A percentile compares a stretch with the other conserved stretches of the same genome.
Evolutionary conservation across 1,140 invertebrate species (phyloP).

Genomic region (Anthonomus grandis): DNA sequence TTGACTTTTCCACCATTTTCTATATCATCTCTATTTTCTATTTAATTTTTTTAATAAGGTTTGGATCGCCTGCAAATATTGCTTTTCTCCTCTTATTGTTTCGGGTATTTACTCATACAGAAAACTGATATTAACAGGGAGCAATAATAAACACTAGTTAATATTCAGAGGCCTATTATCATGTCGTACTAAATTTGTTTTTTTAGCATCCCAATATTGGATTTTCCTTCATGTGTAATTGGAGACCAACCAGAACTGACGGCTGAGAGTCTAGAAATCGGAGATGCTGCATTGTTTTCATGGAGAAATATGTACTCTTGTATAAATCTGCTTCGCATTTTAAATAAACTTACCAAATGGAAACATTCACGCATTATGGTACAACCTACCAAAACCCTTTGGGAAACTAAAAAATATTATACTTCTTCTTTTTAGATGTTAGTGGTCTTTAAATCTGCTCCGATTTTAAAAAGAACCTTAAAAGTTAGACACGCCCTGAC

Average conservation of each 20-base stretch:
- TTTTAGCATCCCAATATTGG: constrained; percentile 81
- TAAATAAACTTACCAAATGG: constrained; percentile 99
- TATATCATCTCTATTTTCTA: no score
- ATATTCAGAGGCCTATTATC: no score
- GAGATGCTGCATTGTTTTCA: constrained; percentile 82
- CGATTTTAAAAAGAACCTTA: constrained; percentile 93
- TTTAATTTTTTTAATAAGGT: no score
- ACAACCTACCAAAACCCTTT: constrained; percentile 17
- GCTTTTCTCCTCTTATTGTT: no score
- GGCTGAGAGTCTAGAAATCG: constrained; percentile 82
- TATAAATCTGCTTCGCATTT: constrained; percentile 93
- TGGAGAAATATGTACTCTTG: constrained; percentile 99
- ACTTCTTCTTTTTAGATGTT: constrained; percentile 70
- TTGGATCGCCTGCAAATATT: no score
- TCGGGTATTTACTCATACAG: no score
- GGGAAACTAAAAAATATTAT: neutral
- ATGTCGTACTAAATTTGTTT: no score
- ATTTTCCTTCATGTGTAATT: constrained; percentile 95
- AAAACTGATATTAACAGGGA: no score
- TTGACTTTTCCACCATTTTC: no score
- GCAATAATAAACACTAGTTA: no score
- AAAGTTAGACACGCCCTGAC: constrained; percentile 96
- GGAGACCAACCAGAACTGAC: constrained; percentile 94
- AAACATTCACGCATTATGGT: constrained; percentile 99
- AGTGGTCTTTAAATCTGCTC: constrained; percentile 98